A percentile compares a stretch with the other conserved stretches of the same genome.
phyloP scores from a whole-genome alignment of 2,113 vertebrate genomes.

The Aspiorhynchus laticeps region DNA sequence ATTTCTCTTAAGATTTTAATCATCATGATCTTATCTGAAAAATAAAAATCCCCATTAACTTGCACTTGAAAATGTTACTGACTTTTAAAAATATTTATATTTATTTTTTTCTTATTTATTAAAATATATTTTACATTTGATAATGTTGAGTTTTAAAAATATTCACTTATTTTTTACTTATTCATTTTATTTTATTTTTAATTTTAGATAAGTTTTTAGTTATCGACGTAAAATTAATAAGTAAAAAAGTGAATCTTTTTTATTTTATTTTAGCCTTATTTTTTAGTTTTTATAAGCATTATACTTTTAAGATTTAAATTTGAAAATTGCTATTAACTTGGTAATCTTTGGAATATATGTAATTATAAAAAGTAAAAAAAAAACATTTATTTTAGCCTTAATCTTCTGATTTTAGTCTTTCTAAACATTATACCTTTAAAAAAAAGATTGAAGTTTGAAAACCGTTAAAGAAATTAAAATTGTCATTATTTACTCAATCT shows the following conservation, averaged over 20 bases:
- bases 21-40: not conserved
- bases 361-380: not conserved
- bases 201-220: too few relatives aligned
- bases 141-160: too few relatives aligned
- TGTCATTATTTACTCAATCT: not conserved
- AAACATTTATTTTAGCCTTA: not conserved
- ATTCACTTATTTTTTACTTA: too few relatives aligned
- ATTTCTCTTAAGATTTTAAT: not conserved
- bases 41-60: not conserved
- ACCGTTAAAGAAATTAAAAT: not conserved
- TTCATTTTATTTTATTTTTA: too few relatives aligned
- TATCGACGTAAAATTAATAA: too few relatives aligned
- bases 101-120: not conserved
- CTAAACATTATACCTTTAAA: not conserved
- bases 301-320: not conserved
- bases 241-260: too few relatives aligned
- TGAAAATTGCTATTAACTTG: not conserved
- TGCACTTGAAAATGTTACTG: not conserved
- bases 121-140: not conserved
- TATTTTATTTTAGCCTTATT: not conserved
- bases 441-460: not conserved
- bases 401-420: not conserved
- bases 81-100: not conserved
- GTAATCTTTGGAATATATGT: not conserved
- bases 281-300: not conserved